Evolutionary conservation across 2,113 vertebrate genomes (phyloP).

Genomic region (Pica pica): DNA sequence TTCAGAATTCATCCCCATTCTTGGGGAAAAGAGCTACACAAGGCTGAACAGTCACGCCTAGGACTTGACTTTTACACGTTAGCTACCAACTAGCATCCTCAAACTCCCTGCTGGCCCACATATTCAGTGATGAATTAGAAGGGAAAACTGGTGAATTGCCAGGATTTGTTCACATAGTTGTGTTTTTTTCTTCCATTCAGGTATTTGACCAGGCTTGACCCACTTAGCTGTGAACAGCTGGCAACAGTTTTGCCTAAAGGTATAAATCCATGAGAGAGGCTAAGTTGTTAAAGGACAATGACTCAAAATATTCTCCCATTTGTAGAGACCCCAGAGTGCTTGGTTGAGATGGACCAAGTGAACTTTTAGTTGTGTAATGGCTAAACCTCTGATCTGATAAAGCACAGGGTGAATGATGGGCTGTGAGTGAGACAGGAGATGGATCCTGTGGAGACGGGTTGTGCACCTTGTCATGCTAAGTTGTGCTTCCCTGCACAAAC

Average conservation of each 20-base stretch:
- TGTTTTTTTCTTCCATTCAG: not conserved
- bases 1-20: not conserved
- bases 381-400: not conserved
- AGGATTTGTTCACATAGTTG: not conserved
- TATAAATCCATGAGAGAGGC: not conserved
- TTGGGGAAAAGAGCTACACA: not conserved
- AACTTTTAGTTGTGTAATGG: not conserved
- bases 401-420: not conserved
- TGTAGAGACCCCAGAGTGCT: not conserved
- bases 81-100: not conserved
- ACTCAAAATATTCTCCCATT: not conserved
- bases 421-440: not conserved
- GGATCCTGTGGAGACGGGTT: not conserved
- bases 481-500: not conserved
- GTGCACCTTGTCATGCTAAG: not conserved
- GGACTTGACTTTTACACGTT: not conserved
- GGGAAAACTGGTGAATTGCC: not conserved
- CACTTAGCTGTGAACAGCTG: slow-evolving; percentile 17
- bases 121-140: not conserved
- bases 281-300: not conserved
- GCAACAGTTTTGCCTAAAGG: not conserved
- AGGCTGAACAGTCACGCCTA: not conserved
- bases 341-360: not conserved
- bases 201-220: not conserved
- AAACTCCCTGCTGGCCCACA: not conserved